Base-by-base conservation (phyloP, 2,888 invertebrate species). In the Heliothis peltigera region DNA sequence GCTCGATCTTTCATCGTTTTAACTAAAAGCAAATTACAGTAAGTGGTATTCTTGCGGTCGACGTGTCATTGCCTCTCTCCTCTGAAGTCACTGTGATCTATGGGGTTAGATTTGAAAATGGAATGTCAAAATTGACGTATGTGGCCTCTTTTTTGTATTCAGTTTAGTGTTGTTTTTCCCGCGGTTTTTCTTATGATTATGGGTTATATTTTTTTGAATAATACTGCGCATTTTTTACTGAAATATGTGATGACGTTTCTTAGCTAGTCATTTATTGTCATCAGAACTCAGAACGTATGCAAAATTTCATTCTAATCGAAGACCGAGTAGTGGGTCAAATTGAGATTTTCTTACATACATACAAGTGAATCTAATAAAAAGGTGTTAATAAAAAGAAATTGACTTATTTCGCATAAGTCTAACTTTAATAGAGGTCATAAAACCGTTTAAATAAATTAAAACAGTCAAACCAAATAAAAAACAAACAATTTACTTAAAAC, bases 401-500 rank as follows among this genome's bases (percentile, higher is more conserved):
- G n/a, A n/a, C n/a, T n/a, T n/a, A n/a, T n/a, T n/a, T n/a, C n/a
- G n/a, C n/a, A n/a, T n/a, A 22, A 22, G 22, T 22, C 4, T 22
- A 22, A 22, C 22, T 4, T 22, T 22, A 4, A 22, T 4, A 22
- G 22, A 22, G 6, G n/a, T n/a, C n/a, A n/a, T n/a, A n/a, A n/a
- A n/a, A n/a, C n/a, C n/a, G n/a, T n/a, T n/a, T n/a, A n/a, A n/a
- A n/a, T n/a, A n/a, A n/a, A n/a, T n/a, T n/a, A 1, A 43, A 39
- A 47, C 53, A 54, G 25, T 49, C 46, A 61, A 4, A 35, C 46
- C 19, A 28, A 17, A 60, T 49, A 48, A 10, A 19, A 10, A 43
- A 70, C 61, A 56, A 67, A 79, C 64, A 70, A 69, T 72, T 66
- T 32, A 63, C 55, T 64, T 0, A 8, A 28, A 49, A 51, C 49